Percentiles rank a stretch among this genome's conserved stretches.
phyloP scores from a whole-genome alignment of 53 echinoderm and acorn worm genomes.

The Apostichopus leukothele region DNA sequence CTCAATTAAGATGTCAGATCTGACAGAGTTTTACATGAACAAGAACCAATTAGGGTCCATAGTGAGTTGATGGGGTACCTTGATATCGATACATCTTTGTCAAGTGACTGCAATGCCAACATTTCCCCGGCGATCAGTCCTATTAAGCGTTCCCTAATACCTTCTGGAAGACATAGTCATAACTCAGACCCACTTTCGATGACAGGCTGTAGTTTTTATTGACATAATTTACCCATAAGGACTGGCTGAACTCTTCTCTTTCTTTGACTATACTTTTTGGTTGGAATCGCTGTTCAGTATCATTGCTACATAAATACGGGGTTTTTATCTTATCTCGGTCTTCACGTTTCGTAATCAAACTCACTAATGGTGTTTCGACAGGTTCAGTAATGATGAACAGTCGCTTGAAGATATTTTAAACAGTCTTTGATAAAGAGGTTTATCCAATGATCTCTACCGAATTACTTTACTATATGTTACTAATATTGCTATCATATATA shows the following conservation, averaged over 20 bases:
- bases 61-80: neutral
- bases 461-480: no score
- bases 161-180: slow-evolving; percentile 32
- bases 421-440: neutral
- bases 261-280: neutral
- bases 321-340: slow-evolving; percentile 30
- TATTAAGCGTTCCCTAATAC: slow-evolving; percentile 10
- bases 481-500: no score
- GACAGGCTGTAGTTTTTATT: slow-evolving; percentile 39
- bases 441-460: no score
- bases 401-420: slow-evolving; percentile 5
- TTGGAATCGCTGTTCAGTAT: slow-evolving; percentile 23
- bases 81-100: slow-evolving; percentile 14
- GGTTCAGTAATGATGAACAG: slow-evolving; percentile 11
- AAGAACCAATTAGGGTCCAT: slow-evolving; percentile 22
- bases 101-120: slow-evolving; percentile 27
- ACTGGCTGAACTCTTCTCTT: slow-evolving; percentile 7
- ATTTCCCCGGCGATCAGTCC: slow-evolving; percentile 16
- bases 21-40: slow-evolving; percentile 11
- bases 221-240: slow-evolving; percentile 30
- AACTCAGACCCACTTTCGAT: slow-evolving; percentile 29
- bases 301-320: slow-evolving; percentile 39
- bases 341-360: slow-evolving; percentile 42
- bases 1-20: slow-evolving; percentile 37
- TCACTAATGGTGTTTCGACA: slow-evolving; percentile 43